These are phyloP conservation scores for Scyliorhinus canicula DNA, from an alignment of 2,797 vertebrate genomes.

Conservation along the genomic window DNA sequence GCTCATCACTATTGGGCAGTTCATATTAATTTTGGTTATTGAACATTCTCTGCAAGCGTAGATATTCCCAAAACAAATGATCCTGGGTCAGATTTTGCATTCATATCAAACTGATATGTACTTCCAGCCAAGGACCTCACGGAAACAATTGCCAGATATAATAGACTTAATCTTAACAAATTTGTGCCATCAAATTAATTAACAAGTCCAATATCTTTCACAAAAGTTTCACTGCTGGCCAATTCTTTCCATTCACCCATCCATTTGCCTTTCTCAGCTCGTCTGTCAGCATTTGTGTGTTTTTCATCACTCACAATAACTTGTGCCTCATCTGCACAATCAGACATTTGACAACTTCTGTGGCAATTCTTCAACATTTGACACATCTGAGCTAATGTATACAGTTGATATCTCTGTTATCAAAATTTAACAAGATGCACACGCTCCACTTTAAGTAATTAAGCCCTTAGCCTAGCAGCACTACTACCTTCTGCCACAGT, in stretches of 20 bases:
- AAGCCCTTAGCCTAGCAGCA: neutral
- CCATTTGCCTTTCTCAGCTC: neutral
- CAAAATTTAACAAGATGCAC: neutral
- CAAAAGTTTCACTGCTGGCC: slow-evolving; percentile 11
- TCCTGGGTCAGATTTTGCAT: slow-evolving; percentile 4
- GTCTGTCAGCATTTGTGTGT: neutral
- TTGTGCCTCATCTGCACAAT: neutral
- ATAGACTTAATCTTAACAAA: slow-evolving; percentile 27
- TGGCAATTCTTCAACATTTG: neutral
- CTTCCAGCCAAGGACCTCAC: neutral
- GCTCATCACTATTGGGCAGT: neutral
- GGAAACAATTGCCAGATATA: neutral
- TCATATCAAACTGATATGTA: slow-evolving; percentile 2
- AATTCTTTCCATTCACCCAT: neutral
- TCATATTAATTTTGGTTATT: neutral
- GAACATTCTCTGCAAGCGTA: neutral
- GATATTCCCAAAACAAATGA: neutral
- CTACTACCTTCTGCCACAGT: neutral
- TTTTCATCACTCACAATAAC: slow-evolving; percentile 1
- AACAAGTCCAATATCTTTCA: neutral
- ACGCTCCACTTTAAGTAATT: neutral
- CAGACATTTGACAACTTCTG: neutral
- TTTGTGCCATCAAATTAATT: slow-evolving; percentile 24
- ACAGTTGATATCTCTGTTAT: neutral
- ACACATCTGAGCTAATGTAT: neutral